Conservation (phyloP, 2,797 vertebrate genomes). For the Hirundo rustica region DNA sequence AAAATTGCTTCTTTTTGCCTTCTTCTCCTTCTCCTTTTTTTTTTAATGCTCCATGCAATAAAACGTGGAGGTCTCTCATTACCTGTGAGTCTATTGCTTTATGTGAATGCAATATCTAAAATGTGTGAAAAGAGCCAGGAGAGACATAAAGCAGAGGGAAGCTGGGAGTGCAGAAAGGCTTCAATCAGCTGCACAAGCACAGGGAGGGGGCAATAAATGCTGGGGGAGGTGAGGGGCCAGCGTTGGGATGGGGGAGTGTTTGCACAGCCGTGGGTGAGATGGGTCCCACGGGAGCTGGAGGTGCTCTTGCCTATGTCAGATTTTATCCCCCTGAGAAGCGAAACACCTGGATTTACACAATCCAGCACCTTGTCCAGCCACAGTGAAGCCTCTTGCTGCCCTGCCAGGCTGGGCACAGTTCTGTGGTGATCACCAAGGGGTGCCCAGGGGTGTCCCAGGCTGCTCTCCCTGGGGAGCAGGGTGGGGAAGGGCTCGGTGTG, state of each 20-base stretch:
- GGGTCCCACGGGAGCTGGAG: neutral
- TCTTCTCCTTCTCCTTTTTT: neutral
- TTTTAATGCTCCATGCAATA: slow-evolving; percentile 14
- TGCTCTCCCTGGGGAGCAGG: neutral
- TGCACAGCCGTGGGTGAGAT: neutral
- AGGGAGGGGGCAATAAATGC: neutral
- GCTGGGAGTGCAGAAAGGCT: neutral
- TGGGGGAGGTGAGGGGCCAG: neutral
- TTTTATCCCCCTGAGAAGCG: neutral
- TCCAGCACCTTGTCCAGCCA: neutral
- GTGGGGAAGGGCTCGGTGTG: rapidly evolving
- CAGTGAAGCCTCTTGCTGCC: neutral
- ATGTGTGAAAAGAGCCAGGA: slow-evolving; percentile 36
- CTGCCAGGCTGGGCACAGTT: neutral
- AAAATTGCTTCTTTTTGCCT: slow-evolving; percentile 8
- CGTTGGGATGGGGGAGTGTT: rapidly evolving
- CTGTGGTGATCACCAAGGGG: neutral
- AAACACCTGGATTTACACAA: neutral
- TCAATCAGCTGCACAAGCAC: neutral
- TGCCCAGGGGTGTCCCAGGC: neutral
- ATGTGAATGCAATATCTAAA: slow-evolving; percentile 57
- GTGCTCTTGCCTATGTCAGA: neutral
- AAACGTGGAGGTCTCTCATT: slow-evolving; percentile 43
- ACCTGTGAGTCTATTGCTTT: slow-evolving; percentile 40
- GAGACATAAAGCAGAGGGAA: slow-evolving; percentile 18